Conservation (phyloP, 2,797 vertebrate species). For the Chloroceryle amazona region DNA sequence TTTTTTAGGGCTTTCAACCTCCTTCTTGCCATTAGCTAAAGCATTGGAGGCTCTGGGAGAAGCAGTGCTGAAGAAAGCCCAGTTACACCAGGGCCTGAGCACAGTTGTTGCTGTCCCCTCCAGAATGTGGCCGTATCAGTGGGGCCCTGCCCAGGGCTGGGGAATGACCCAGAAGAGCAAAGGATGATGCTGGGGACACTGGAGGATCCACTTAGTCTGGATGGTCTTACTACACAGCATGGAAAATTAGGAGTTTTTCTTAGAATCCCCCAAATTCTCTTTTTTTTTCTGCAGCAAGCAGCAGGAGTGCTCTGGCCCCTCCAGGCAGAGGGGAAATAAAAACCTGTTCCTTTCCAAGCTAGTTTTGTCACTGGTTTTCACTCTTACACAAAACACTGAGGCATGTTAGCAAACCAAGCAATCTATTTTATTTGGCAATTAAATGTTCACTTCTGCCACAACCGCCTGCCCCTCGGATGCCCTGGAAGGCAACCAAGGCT, state of each 20-base stretch:
- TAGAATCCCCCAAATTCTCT: not conserved
- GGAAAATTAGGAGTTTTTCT: not conserved
- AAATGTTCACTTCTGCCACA: not conserved
- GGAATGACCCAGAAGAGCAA: not conserved
- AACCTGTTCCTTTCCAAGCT: not conserved
- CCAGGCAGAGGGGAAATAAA: not conserved
- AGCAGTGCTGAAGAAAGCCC: not conserved
- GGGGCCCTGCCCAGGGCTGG: no score
- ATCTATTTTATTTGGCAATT: not conserved
- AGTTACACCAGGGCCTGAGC: not conserved
- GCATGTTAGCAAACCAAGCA: not conserved
- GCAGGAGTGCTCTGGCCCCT: fast-evolving
- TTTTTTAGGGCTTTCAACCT: not conserved
- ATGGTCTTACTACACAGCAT: not conserved
- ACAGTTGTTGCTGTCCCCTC: no score
- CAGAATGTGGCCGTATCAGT: no score
- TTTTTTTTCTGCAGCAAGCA: not conserved
- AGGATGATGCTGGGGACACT: not conserved
- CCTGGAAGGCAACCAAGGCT: not conserved
- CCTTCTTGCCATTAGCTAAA: not conserved
- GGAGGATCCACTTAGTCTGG: not conserved
- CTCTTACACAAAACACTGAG: not conserved
- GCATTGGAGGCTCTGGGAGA: not conserved
- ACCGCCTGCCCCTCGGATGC: not conserved
- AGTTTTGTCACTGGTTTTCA: not conserved